These are phyloP conservation scores for Cephus sareptanus DNA, from an alignment of 2,888 invertebrate species.

Conservation along the genomic window DNA sequence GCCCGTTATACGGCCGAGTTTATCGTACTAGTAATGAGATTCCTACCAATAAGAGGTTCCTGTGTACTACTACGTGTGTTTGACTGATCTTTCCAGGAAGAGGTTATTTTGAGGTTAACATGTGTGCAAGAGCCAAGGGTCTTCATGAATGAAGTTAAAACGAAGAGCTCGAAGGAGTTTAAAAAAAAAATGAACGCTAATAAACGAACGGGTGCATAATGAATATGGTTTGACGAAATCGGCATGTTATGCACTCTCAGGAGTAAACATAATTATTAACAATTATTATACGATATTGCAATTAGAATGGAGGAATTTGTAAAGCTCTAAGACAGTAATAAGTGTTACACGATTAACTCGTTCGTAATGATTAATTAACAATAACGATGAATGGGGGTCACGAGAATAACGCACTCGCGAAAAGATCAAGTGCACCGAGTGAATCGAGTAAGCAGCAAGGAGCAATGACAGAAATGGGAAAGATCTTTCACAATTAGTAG, in stretches of 20 bases:
- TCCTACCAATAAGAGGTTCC: not conserved
- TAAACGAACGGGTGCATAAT: conserved; percentile 1
- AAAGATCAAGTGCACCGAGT: not conserved
- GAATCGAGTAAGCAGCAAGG: conserved; percentile 19
- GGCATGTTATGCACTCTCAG: conserved; percentile 42
- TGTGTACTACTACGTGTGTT: not conserved
- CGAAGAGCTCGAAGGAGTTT: not conserved
- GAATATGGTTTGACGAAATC: conserved; percentile 15
- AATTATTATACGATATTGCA: conserved; percentile 33
- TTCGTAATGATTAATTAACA: not conserved
- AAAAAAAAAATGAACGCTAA: not conserved
- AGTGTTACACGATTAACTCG: conserved; percentile 41
- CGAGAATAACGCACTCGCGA: not conserved
- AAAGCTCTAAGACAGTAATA: conserved; percentile 49
- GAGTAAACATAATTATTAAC: conserved; percentile 43
- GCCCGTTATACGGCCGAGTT: not conserved
- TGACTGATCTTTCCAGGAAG: not conserved
- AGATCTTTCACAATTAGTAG: conserved; percentile 38
- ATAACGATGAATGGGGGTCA: conserved; percentile 13
- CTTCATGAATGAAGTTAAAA: not conserved
- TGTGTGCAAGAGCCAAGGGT: not conserved
- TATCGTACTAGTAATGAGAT: not conserved
- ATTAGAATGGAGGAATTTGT: conserved; percentile 42
- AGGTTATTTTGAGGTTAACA: not conserved
- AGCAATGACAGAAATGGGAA: conserved; percentile 20